phyloP scores from a whole-genome alignment of 2,797 vertebrate genomes.

The Pelodytes ibericus region DNA sequence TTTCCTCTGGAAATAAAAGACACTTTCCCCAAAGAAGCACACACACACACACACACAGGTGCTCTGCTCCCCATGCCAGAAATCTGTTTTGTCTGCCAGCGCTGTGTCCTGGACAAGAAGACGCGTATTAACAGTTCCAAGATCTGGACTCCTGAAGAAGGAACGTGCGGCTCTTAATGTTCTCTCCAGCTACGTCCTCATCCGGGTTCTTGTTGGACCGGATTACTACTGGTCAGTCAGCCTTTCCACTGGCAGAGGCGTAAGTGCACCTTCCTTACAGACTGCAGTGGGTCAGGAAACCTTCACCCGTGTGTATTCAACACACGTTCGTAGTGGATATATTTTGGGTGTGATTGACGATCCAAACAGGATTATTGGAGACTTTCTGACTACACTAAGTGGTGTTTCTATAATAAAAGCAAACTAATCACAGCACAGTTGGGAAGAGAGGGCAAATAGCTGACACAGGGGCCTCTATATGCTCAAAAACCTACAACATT shows the following conservation, averaged over 20 bases:
- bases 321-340: too few relatives aligned
- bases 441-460: too few relatives aligned
- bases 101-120: neutral
- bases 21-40: neutral
- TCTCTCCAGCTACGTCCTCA: neutral
- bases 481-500: too few relatives aligned
- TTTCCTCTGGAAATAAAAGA: slow-evolving; percentile 39
- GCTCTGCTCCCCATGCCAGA: slow-evolving; percentile 25
- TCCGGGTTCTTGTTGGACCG: neutral
- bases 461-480: too few relatives aligned
- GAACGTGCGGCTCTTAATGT: neutral
- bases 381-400: too few relatives aligned
- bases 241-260: neutral
- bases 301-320: too few relatives aligned
- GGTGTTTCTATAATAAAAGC: too few relatives aligned
- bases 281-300: too few relatives aligned
- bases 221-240: neutral
- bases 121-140: neutral
- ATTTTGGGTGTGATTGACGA: too few relatives aligned
- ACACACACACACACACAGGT: slow-evolving; percentile 39
- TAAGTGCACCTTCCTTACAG: neutral
- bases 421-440: too few relatives aligned
- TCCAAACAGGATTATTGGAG: too few relatives aligned
- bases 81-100: slow-evolving; percentile 12
- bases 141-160: slow-evolving; percentile 1